Base-by-base conservation (phyloP, 1,140 invertebrate species). In the Drusus annulatus region DNA sequence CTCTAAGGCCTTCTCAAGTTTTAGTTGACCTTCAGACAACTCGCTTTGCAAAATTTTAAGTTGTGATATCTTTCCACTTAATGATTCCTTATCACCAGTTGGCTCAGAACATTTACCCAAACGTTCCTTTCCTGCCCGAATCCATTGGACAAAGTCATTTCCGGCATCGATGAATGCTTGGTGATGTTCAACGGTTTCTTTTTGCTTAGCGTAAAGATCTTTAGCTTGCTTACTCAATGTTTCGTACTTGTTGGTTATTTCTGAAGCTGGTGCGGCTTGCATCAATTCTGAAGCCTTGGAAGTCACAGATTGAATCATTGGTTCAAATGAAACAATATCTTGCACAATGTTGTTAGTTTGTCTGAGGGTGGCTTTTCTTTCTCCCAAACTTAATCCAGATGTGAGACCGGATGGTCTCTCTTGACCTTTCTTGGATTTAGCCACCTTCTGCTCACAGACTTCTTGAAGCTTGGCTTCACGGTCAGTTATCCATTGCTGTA, bases 401-500 rank as follows among this genome's bases (percentile, higher is more conserved):
- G 94, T 95, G 1, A 96, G 89, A 50, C 95, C 95, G 13, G 93
- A 92, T 17, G 87, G 85, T 25, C 89, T 87, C 28, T 90, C 90
- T 84, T 94, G 91, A 2, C 93, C 93, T 82, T 94, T 94, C 84
- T 94, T 93, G 3, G 93, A 93, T 85, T 95, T 95, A 0, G 92
- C 91, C n/a, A 95, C 92, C 87, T 95, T 96, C 83, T 95, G 94
- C 85, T 96, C 96, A 86, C 95, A 96, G 13, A 97, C 95, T 91
- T 98, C 95, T 89, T 97, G 96, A n/a, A 98, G 87, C 90, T 98
- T 97, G 0, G 95, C 95, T 89, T 98, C 97, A 82, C 97, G 93
- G 84, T 98, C 97, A 51, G 93, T 94, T n/a, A 99, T 96, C 97
- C 97, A 98, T 91, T 98, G 95, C 86, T 97, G 94, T 5, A 98